Conservation (phyloP, 2,888 invertebrate species). For the Tyria jacobaeae region DNA sequence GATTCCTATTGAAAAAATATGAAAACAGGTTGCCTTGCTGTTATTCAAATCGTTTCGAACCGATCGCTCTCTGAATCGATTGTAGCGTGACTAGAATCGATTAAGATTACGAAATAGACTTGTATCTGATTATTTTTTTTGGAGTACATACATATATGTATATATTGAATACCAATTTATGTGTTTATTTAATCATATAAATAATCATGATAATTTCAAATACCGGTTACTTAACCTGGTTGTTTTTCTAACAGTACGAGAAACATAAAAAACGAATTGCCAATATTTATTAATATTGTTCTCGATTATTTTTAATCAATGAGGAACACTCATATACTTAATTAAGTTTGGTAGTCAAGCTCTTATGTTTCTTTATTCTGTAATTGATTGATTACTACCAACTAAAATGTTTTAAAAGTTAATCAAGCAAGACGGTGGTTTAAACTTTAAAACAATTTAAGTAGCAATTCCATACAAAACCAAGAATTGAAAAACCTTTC, state of each 20-base stretch:
- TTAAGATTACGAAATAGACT: slow-evolving; percentile 15
- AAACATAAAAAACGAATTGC: not conserved
- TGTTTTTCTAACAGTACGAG: not conserved
- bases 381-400: too few species aligned
- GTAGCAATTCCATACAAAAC: too few species aligned
- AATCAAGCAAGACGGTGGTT: too few species aligned
- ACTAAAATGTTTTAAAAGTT: too few species aligned
- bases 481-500: too few species aligned
- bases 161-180: slow-evolving; percentile 3
- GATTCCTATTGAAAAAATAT: too few species aligned
- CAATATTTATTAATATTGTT: not conserved
- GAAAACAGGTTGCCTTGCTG: not conserved
- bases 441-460: too few species aligned
- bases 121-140: slow-evolving; percentile 13
- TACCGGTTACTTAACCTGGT: not conserved
- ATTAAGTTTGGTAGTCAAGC: too few species aligned
- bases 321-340: too few species aligned
- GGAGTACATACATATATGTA: too few species aligned
- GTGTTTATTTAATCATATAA: not conserved
- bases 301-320: too few species aligned
- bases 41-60: slow-evolving; percentile 9
- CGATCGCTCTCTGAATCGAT: slow-evolving; percentile 11
- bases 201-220: not conserved
- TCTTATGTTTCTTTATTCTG: too few species aligned
- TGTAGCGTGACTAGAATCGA: slow-evolving; percentile 16